These are phyloP conservation scores for Montipora sp. DNA, from an alignment of 64 coral and sea anemone species.

Conservation along the genomic window DNA sequence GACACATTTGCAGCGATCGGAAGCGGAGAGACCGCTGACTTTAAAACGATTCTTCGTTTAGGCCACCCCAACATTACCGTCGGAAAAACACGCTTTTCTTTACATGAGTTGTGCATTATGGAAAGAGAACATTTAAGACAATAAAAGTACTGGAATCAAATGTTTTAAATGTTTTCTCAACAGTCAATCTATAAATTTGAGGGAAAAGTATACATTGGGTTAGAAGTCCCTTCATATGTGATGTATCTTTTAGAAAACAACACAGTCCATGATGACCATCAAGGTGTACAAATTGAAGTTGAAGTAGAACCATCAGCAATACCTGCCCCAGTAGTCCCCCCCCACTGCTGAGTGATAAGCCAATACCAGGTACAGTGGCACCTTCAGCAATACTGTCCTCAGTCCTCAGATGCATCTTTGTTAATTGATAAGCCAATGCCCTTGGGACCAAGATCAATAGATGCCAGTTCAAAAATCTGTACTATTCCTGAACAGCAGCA, in stretches of 20 bases:
- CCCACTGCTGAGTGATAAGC: neutral
- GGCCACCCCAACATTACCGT: neutral
- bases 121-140: neutral
- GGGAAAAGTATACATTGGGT: too few relatives aligned
- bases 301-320: too few relatives aligned
- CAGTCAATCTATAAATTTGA: too few relatives aligned
- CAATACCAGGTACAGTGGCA: neutral
- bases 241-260: constrained; percentile 7
- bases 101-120: neutral
- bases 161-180: too few relatives aligned
- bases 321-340: neutral
- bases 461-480: neutral
- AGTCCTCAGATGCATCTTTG: too few relatives aligned
- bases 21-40: neutral
- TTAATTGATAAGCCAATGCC: neutral
- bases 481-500: constrained; percentile 22
- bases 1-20: neutral
- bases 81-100: neutral
- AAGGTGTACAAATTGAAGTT: neutral
- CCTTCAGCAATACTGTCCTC: neutral
- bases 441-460: too few relatives aligned
- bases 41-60: neutral
- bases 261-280: neutral
- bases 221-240: neutral
- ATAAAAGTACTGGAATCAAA: too few relatives aligned